These are phyloP conservation scores for Callyntrura guangdongensis DNA, from an alignment of 2,888 invertebrate species.

Conservation along the genomic window DNA sequence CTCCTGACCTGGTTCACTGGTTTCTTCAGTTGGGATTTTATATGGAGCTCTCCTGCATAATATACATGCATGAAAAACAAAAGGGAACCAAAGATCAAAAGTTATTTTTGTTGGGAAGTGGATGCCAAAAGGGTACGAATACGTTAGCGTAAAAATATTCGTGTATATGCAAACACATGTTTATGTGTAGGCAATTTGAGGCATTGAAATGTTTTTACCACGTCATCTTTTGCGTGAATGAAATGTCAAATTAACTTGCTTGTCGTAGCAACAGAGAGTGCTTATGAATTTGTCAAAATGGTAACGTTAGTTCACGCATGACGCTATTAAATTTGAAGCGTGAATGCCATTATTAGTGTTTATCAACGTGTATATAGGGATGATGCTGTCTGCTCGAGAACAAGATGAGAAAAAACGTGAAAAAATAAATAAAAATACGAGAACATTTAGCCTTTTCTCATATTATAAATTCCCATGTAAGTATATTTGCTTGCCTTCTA, in stretches of 20 bases:
- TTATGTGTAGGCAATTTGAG: not conserved
- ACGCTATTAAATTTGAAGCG: constrained; percentile 33
- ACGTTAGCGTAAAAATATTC: no score
- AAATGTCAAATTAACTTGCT: constrained; percentile 20
- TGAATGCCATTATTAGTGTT: not conserved
- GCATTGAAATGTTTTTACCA: not conserved
- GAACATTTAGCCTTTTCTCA: not conserved
- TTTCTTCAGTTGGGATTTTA: not conserved
- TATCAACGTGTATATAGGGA: not conserved
- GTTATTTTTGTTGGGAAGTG: not conserved
- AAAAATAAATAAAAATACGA: constrained; percentile 16
- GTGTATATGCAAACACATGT: not conserved
- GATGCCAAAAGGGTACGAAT: not conserved
- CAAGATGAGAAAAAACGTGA: constrained; percentile 5
- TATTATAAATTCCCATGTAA: not conserved
- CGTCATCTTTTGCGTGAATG: not conserved
- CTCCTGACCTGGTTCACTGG: constrained; percentile 46
- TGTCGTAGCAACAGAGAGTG: not conserved
- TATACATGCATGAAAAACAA: not conserved
- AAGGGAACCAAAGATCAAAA: constrained; percentile 2
- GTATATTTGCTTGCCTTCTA: not conserved
- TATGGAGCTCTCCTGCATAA: not conserved
- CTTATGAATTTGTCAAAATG: constrained; percentile 4
- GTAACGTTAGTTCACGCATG: not conserved
- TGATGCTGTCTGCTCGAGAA: not conserved